Percentiles rank a stretch among this genome's conserved stretches.
These are phyloP conservation scores for Phaonia tiefii DNA, from an alignment of 2,888 invertebrate genomes.

Conservation along the genomic window DNA sequence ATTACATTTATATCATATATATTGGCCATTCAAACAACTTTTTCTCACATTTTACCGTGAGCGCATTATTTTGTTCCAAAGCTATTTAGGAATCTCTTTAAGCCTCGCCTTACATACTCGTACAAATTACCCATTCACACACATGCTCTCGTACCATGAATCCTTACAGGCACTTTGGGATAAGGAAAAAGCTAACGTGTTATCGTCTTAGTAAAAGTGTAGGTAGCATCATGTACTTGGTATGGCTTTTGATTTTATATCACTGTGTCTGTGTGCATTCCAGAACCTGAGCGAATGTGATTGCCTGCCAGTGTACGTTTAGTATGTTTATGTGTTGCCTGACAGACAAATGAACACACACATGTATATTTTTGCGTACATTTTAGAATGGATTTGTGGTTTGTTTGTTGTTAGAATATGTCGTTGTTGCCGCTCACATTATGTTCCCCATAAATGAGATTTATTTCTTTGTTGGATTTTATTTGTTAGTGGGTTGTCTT, in stretches of 20 bases:
- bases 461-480: constrained; percentile 47
- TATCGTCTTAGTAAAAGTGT: constrained; percentile 28
- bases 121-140: not conserved
- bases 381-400: constrained; percentile 3
- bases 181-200: constrained; percentile 37
- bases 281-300: no score
- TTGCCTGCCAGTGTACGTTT: not conserved
- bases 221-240: not conserved
- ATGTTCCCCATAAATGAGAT: constrained; percentile 41
- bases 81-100: constrained; percentile 41
- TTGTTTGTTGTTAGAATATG: constrained; percentile 17
- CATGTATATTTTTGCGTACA: not conserved
- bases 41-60: no score
- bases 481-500: not conserved
- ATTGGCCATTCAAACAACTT: no score
- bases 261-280: constrained; percentile 14
- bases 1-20: no score
- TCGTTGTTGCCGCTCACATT: constrained; percentile 36
- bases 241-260: not conserved
- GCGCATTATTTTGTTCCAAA: no score
- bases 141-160: not conserved
- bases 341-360: constrained; percentile 1
- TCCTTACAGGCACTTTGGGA: constrained; percentile 10
- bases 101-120: constrained; percentile 25
- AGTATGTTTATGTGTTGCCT: constrained; percentile 13